Conservation (phyloP, 1,140 invertebrate genomes). For the Sarcophaga peregrina region DNA sequence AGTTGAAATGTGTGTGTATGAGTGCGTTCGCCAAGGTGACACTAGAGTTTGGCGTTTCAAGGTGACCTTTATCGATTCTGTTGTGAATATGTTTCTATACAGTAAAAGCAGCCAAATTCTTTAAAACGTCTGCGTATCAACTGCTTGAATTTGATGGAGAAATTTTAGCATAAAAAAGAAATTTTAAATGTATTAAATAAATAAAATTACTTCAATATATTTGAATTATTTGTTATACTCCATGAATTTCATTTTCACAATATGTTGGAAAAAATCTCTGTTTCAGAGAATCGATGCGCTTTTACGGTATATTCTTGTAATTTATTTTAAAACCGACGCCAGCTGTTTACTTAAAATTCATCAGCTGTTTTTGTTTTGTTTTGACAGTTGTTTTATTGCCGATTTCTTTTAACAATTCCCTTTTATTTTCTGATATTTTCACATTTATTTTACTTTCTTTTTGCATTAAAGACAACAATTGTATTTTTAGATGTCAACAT, state of each 20-base stretch:
- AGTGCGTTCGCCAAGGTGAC: slow-evolving; percentile 44
- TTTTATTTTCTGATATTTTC: too few species aligned
- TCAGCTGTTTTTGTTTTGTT: slow-evolving; percentile 7
- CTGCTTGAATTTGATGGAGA: too few species aligned
- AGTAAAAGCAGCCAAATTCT: not conserved
- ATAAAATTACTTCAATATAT: too few species aligned
- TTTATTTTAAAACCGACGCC: not conserved
- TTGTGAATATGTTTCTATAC: slow-evolving; percentile 2
- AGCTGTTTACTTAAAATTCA: not conserved
- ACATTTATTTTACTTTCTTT: too few species aligned
- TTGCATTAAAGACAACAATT: too few species aligned
- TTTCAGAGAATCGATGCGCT: not conserved
- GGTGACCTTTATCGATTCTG: slow-evolving; percentile 48
- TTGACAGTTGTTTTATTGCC: not conserved
- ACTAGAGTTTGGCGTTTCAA: slow-evolving; percentile 47
- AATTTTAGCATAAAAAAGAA: too few species aligned
- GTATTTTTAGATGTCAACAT: too few species aligned
- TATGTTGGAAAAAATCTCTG: not conserved
- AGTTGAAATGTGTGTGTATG: slow-evolving; percentile 38
- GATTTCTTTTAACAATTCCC: too few species aligned
- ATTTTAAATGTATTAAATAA: too few species aligned
- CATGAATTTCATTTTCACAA: too few species aligned
- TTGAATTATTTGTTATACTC: too few species aligned
- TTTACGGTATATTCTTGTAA: slow-evolving; percentile 18
- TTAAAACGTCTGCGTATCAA: too few species aligned